These are phyloP conservation scores for Uromys caudimaculatus DNA, from an alignment of 2,797 vertebrate species.

Conservation along the genomic window DNA sequence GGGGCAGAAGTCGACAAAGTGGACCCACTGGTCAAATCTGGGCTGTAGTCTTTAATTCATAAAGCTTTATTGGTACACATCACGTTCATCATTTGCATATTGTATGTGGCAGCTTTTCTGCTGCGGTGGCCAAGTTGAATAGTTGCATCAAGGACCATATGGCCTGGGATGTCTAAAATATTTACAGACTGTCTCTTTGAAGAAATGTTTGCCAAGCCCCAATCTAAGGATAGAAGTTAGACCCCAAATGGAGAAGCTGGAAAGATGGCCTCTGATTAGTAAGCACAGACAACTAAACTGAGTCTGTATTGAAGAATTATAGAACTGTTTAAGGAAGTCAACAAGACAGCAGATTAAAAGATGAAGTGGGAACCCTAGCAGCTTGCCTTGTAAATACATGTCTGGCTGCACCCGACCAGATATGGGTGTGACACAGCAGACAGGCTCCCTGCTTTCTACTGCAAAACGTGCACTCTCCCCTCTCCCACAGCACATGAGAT, in stretches of 20 bases:
- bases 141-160: not conserved
- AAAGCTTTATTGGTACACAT: not conserved
- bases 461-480: no score
- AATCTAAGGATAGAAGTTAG: not conserved
- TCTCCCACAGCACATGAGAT: not conserved
- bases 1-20: not conserved
- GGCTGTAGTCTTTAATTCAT: not conserved
- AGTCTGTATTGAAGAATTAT: not conserved
- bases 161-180: constrained; percentile 28
- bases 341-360: not conserved
- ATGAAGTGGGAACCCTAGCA: not conserved
- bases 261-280: not conserved
- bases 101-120: not conserved
- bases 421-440: not conserved
- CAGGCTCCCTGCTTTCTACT: not conserved
- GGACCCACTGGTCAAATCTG: not conserved
- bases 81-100: not conserved
- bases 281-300: not conserved
- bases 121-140: not conserved
- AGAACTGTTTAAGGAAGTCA: not conserved
- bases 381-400: not conserved
- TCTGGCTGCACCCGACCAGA: not conserved
- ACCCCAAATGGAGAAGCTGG: not conserved
- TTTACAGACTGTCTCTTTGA: constrained; percentile 27
- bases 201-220: not conserved